phyloP scores from a whole-genome alignment of 2,888 invertebrate species.

The Bimastos eiseni region DNA sequence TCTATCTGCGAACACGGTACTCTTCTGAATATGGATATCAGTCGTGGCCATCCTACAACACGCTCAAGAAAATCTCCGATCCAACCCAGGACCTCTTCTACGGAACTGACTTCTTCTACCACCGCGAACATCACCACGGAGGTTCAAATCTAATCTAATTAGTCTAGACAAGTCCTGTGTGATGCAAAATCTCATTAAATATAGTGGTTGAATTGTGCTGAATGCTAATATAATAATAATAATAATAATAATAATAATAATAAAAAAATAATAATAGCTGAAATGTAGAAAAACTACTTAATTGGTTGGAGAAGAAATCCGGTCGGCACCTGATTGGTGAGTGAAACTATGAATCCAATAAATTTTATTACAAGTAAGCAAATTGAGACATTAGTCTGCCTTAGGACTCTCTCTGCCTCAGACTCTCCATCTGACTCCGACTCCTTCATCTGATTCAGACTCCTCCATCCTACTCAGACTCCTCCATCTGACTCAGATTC shows the following conservation, averaged over 20 bases:
- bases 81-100: constrained; percentile 8
- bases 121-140: constrained; percentile 79
- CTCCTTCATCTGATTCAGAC: too few species aligned
- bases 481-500: too few species aligned
- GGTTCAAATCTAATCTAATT: constrained; percentile 29
- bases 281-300: neutral
- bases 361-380: neutral
- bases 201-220: too few species aligned
- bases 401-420: too few species aligned
- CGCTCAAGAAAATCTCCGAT: constrained; percentile 66
- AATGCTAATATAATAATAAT: too few species aligned
- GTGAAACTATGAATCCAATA: too few species aligned
- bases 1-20: constrained; percentile 81
- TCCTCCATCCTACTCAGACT: too few species aligned
- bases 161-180: too few species aligned
- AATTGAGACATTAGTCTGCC: neutral
- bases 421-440: too few species aligned
- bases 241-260: too few species aligned
- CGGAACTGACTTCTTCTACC: constrained; percentile 69
- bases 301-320: neutral
- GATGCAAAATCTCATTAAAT: too few species aligned
- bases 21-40: constrained; percentile 95
- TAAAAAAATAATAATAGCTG: too few species aligned
- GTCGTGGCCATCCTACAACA: constrained; percentile 77
- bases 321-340: neutral